Conservation (phyloP, 2,888 invertebrate genomes). For the Ochropleura plecta region DNA sequence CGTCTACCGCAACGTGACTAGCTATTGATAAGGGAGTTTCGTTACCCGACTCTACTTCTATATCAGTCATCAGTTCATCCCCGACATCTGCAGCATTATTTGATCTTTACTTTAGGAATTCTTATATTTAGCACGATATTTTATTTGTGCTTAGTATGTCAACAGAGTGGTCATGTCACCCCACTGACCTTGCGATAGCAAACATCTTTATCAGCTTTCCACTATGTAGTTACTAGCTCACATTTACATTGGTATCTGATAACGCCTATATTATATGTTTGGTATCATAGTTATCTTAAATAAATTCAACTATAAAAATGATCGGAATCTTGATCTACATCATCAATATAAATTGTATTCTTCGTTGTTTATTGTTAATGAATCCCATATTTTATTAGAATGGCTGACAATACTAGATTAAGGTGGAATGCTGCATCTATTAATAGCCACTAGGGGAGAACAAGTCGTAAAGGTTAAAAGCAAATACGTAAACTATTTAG, state of each 20-base stretch:
- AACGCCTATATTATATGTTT: constrained; percentile 15
- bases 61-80: constrained; percentile 4
- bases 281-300: constrained; percentile 2
- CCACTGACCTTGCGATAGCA: constrained; percentile 63
- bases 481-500: constrained; percentile 69
- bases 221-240: constrained; percentile 46
- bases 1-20: neutral
- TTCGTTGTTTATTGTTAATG: constrained; percentile 22
- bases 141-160: constrained; percentile 46
- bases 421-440: constrained; percentile 69
- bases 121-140: constrained; percentile 35
- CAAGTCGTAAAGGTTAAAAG: constrained; percentile 70
- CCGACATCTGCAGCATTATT: constrained; percentile 29
- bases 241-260: constrained; percentile 34
- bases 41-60: constrained; percentile 1
- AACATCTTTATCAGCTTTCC: constrained; percentile 68
- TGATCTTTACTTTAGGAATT: constrained; percentile 28
- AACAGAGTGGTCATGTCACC: constrained; percentile 61
- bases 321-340: neutral
- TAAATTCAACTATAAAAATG: neutral
- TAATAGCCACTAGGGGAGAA: constrained; percentile 73
- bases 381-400: constrained; percentile 38
- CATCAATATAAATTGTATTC: neutral
- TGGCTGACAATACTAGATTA: constrained; percentile 65
- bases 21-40: constrained; percentile 16